A percentile compares a stretch with the other conserved stretches of the same genome.
Evolutionary conservation across 2,888 invertebrate genomes (phyloP).

Genomic region (Galerucella pusilla): DNA sequence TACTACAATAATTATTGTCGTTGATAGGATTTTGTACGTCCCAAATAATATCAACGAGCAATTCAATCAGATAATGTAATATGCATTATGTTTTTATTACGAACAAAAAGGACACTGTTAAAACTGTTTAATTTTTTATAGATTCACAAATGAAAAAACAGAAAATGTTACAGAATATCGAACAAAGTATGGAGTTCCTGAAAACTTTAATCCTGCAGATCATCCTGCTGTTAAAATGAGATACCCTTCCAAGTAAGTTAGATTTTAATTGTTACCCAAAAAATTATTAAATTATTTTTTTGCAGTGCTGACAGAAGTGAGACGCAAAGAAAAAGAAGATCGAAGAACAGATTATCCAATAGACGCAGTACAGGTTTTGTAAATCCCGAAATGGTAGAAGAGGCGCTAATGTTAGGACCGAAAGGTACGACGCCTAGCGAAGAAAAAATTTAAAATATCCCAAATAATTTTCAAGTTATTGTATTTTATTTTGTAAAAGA

Average conservation of each 20-base stretch:
- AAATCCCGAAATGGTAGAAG: constrained; percentile 52
- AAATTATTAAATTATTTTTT: constrained; percentile 12
- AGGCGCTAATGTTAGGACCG: constrained; percentile 53
- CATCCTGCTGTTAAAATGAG: constrained; percentile 56
- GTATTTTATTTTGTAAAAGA: not conserved
- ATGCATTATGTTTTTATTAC: not conserved
- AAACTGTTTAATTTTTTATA: not conserved
- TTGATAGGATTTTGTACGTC: not conserved
- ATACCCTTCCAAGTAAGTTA: constrained; percentile 48
- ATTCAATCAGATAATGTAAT: not conserved
- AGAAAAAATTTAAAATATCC: not conserved
- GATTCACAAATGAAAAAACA: constrained; percentile 24
- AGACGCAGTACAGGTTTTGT: constrained; percentile 61
- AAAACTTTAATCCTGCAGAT: constrained; percentile 54
- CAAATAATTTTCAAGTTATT: not conserved
- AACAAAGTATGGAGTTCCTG: constrained; percentile 51
- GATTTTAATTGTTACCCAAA: not conserved
- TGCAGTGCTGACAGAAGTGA: constrained; percentile 56
- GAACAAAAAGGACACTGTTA: no score
- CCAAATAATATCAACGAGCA: not conserved
- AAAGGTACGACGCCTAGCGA: constrained; percentile 16
- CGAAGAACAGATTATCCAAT: constrained; percentile 61
- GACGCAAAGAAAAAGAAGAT: constrained; percentile 61
- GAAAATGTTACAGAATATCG: constrained; percentile 36
- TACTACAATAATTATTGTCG: not conserved